These are phyloP conservation scores for Glyphotaelius pellucidus DNA, from an alignment of 2,888 invertebrate species.

Conservation along the genomic window DNA sequence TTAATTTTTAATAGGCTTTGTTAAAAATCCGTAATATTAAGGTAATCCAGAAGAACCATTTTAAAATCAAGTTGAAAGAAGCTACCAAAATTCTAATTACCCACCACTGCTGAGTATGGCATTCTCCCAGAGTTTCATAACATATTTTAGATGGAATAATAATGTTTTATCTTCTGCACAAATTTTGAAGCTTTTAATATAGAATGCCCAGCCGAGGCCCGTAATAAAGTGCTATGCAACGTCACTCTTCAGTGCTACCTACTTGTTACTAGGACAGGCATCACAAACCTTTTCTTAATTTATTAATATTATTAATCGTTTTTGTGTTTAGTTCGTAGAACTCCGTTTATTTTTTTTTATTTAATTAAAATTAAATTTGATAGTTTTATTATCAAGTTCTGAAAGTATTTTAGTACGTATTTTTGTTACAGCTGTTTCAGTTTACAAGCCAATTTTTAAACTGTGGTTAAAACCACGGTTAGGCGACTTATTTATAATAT, in stretches of 20 bases:
- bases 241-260: conserved; percentile 21
- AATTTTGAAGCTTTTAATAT: conserved; percentile 58
- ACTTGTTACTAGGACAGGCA: neutral
- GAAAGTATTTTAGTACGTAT: no score
- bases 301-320: no score
- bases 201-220: conserved; percentile 57
- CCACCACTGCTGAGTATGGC: neutral
- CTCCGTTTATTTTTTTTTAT: no score
- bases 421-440: no score
- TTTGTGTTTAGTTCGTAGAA: no score
- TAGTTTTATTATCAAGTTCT: no score
- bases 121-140: neutral
- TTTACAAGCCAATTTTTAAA: no score
- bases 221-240: conserved; percentile 61
- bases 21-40: neutral
- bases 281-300: neutral
- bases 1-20: no score
- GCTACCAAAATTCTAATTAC: neutral
- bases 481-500: no score
- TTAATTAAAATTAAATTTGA: no score
- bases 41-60: neutral
- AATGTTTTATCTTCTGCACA: conserved; percentile 16
- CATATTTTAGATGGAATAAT: neutral
- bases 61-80: neutral
- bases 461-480: no score